phyloP scores from a whole-genome alignment of 2,888 invertebrate species.

The Chrysina gloriosa region DNA sequence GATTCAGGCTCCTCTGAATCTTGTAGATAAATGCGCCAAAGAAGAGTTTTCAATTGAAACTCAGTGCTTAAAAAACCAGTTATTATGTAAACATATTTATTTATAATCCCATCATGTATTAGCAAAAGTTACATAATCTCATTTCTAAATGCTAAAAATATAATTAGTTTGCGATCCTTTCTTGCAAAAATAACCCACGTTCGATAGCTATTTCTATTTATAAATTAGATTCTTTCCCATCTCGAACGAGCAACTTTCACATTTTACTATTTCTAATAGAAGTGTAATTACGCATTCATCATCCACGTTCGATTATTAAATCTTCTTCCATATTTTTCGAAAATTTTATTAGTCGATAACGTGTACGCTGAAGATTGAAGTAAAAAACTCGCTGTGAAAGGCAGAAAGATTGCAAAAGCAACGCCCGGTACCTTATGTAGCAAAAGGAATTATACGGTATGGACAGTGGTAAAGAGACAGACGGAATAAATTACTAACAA shows the following conservation, averaged over 20 bases:
- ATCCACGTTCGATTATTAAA: conserved; percentile 3
- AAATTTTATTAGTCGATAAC: too few relatives aligned
- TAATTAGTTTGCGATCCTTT: not conserved
- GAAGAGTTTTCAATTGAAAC: too few relatives aligned
- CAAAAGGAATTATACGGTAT: not conserved
- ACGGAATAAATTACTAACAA: conserved; percentile 14
- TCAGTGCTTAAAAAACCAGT: too few relatives aligned
- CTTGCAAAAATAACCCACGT: conserved; percentile 15
- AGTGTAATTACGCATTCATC: not conserved
- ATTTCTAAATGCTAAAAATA: conserved; percentile 4
- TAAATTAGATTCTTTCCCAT: conserved; percentile 5
- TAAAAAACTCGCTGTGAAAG: not conserved
- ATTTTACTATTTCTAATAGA: not conserved
- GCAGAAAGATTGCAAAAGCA: not conserved
- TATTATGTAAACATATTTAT: not conserved
- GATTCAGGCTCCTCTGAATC: too few relatives aligned
- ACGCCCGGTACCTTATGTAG: too few relatives aligned
- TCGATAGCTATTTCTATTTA: conserved; percentile 17
- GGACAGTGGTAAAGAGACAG: not conserved
- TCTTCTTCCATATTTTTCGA: not conserved
- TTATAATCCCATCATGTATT: not conserved
- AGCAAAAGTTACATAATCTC: not conserved
- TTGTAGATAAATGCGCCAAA: too few relatives aligned
- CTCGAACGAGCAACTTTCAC: conserved; percentile 11
- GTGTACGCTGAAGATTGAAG: not conserved